phyloP scores from a whole-genome alignment of 2,113 vertebrate genomes.

The Dicaeum eximium region DNA sequence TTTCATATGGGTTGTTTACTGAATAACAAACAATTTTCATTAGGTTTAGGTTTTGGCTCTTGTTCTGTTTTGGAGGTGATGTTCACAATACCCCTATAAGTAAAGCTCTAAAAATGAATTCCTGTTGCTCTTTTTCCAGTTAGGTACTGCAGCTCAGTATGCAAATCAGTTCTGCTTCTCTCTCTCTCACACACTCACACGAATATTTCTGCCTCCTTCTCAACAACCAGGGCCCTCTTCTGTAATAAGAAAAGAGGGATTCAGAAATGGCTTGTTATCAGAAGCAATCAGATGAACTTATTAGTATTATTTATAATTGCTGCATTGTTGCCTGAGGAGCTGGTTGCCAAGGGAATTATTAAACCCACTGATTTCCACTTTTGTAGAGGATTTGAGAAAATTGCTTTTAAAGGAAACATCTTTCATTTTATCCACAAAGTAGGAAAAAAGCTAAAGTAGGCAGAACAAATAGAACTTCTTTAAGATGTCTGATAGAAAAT shows the following conservation, averaged over 20 bases:
- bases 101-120: neutral
- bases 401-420: constrained; percentile 47
- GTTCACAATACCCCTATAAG: neutral
- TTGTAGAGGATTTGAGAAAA: constrained; percentile 65
- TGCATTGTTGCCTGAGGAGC: constrained; percentile 38
- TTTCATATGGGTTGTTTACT: neutral
- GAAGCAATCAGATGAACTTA: constrained; percentile 45
- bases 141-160: neutral
- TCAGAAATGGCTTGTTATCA: constrained; percentile 21
- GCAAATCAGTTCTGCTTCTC: neutral
- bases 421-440: constrained; percentile 69
- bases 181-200: neutral
- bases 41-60: neutral
- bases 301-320: constrained; percentile 70
- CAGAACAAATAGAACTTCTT: constrained; percentile 72
- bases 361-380: constrained; percentile 51
- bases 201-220: neutral
- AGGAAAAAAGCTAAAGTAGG: constrained; percentile 64
- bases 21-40: neutral
- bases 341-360: constrained; percentile 56
- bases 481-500: constrained; percentile 65
- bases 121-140: neutral
- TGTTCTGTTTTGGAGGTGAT: neutral
- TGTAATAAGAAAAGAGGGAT: neutral
- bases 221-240: neutral